Base-by-base conservation (phyloP, 2,113 vertebrate species). In the Acanthochromis polyacanthus region DNA sequence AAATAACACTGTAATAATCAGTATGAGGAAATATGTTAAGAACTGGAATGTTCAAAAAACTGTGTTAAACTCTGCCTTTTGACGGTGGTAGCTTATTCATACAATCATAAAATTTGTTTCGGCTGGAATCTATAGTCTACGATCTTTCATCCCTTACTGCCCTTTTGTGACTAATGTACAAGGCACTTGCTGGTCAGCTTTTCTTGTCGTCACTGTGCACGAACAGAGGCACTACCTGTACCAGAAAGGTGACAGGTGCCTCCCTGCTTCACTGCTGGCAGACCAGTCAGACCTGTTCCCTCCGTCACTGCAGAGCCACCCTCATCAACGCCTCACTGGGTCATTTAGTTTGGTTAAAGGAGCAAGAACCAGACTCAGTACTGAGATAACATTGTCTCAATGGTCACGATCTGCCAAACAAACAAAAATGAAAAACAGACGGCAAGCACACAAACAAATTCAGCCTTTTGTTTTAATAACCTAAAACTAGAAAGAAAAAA, bases 241-340 rank as follows among this genome's bases (percentile, higher is more conserved):
- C 67, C 19, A 50, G 55, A 72, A 55, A 61, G 40, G n/a, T 64
- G 50, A 68, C n/a, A 4, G 66, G 19, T 67, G 23, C 62, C 81
- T 89, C 80, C 66, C 82, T 66, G 80, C 71, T 63, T 71, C 61
- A 72, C 38, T 30, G 50, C 71, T 30, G 52, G 50, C 56, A 52
- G 81, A 71, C 89, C 86, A 78, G 91, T 91, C 80, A 53, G 82
- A 88, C 92, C 87, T 43, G 90, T 91, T 93, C 80, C 58, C 22
- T 22, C 62, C 12, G 75, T 80, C 68, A 72, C 23, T 59, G 28
- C 62, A 65, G 40, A 74, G 56, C 28, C 52, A 4, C 78, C 80
- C 73, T 87, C 61, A 82, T 81, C 40, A 52, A 60, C 15, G 32
- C 46, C 69, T 68, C 38, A 55, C 40, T 63, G 61, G 83, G 38